Conservation (phyloP, 2,888 invertebrate genomes). For the Macropis europaea region DNA sequence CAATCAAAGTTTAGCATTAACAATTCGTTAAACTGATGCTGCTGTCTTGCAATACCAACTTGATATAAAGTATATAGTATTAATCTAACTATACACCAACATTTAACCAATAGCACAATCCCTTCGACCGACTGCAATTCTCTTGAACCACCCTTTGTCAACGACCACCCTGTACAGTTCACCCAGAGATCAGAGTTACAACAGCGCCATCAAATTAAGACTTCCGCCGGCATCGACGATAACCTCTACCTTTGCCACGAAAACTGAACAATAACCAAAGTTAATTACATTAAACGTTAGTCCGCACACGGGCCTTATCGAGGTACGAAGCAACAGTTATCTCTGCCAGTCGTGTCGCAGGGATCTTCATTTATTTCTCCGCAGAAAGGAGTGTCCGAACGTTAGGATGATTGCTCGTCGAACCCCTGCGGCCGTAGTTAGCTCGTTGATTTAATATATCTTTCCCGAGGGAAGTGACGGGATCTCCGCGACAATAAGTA, state of each 20-base stretch:
- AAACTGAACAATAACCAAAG: constrained; percentile 11
- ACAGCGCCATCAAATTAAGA: constrained; percentile 37
- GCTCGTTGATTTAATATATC: constrained; percentile 56
- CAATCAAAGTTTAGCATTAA: too few species aligned
- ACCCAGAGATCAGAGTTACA: constrained; percentile 25
- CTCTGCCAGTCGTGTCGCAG: background rate
- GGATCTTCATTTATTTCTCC: constrained; percentile 17
- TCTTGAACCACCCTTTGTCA: background rate
- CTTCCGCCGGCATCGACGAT: constrained; percentile 8
- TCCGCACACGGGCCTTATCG: constrained; percentile 27
- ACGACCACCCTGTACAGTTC: background rate
- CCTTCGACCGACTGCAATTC: background rate
- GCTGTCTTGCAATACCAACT: too few species aligned
- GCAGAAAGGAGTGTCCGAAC: constrained; percentile 12
- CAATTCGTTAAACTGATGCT: too few species aligned
- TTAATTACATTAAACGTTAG: constrained; percentile 36
- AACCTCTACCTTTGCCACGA: background rate
- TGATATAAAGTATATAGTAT: too few species aligned
- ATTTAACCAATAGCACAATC: background rate
- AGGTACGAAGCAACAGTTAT: constrained; percentile 30
- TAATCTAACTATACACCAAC: too few species aligned
- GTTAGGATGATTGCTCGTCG: too few species aligned
- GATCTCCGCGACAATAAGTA: constrained; percentile 58
- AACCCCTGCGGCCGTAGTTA: background rate
- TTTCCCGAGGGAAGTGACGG: constrained; percentile 42